These are phyloP conservation scores for Lasioglossum malachurum DNA, from an alignment of 2,888 invertebrate genomes.

Conservation along the genomic window DNA sequence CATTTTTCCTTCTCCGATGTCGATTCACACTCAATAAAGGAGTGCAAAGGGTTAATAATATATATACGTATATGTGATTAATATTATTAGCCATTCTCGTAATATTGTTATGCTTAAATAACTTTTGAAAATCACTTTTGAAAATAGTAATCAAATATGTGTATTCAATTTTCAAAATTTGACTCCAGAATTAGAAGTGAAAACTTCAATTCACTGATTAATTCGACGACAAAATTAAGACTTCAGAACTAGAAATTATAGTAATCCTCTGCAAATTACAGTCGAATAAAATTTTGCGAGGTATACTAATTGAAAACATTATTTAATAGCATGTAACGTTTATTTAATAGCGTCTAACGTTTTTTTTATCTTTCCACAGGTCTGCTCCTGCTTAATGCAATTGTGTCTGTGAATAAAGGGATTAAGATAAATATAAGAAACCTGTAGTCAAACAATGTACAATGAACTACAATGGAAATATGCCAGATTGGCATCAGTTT, in stretches of 20 bases:
- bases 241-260: background rate
- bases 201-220: no score
- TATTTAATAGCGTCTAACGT: background rate
- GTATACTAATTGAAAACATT: background rate
- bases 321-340: background rate
- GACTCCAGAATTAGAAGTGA: no score
- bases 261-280: background rate
- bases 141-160: no score
- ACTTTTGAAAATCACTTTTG: no score
- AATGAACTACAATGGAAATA: conserved; percentile 83
- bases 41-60: no score
- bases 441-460: conserved; percentile 78
- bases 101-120: no score
- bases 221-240: no score
- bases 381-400: conserved; percentile 54
- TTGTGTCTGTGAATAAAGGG: conserved; percentile 25
- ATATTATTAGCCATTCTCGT: no score
- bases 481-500: conserved; percentile 84
- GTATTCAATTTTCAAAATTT: no score
- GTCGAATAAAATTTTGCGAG: background rate
- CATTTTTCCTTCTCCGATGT: no score
- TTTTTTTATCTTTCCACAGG: conserved; percentile 47
- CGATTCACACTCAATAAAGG: no score
- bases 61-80: no score
- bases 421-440: conserved; percentile 51